A percentile compares a stretch with the other conserved stretches of the same genome.
These are phyloP conservation scores for Nasonia giraulti DNA, from an alignment of 1,140 invertebrate species.

Conservation along the genomic window DNA sequence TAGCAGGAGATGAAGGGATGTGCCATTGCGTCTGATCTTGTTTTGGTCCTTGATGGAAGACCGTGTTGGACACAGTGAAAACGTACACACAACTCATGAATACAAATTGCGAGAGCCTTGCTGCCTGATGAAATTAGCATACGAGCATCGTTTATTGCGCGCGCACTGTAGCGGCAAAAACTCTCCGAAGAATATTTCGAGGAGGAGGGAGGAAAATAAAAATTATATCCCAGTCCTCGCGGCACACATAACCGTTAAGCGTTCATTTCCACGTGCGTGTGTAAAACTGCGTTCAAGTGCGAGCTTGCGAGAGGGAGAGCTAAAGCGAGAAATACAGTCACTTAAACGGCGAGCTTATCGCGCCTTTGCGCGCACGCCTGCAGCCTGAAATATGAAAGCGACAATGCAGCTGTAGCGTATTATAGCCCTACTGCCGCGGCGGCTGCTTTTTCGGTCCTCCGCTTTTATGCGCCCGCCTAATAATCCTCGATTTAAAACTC, in stretches of 20 bases:
- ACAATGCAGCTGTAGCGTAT: conserved; percentile 3
- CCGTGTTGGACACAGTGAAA: not conserved
- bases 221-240: not conserved
- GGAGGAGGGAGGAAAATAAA: not conserved
- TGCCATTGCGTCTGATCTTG: not conserved
- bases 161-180: too few relatives aligned
- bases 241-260: not conserved
- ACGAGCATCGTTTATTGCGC: not conserved
- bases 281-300: not conserved
- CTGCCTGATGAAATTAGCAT: not conserved
- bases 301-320: not conserved
- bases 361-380: conserved; percentile 13
- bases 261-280: not conserved
- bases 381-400: conserved; percentile 36
- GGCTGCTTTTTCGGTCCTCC: not conserved
- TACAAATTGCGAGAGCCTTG: not conserved
- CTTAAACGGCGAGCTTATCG: conserved; percentile 36
- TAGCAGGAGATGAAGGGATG: not conserved
- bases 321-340: conserved; percentile 38
- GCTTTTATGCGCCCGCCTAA: conserved; percentile 42
- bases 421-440: not conserved
- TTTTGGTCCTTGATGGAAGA: not conserved
- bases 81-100: not conserved
- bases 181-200: not conserved
- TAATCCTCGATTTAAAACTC: conserved; percentile 55